These are phyloP conservation scores for Dufourea novaeangliae DNA, from an alignment of 1,140 invertebrate genomes.

Conservation along the genomic window DNA sequence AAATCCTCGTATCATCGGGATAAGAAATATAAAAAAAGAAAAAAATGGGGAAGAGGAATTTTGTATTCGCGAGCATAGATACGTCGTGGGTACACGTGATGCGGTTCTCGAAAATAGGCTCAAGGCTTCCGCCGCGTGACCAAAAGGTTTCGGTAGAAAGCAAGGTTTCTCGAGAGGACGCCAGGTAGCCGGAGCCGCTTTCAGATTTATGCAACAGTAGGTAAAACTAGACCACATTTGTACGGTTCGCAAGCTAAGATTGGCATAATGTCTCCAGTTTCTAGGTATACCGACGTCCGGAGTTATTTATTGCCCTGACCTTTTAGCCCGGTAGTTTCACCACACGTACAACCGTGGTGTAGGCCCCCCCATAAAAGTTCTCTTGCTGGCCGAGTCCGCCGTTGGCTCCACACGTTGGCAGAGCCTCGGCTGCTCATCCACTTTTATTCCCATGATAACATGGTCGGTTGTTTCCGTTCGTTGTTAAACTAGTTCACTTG, in stretches of 20 bases:
- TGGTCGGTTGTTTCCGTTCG: slow-evolving; percentile 12
- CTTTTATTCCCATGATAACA: slow-evolving; percentile 57
- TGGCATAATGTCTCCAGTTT: slow-evolving; percentile 74
- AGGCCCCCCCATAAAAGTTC: slow-evolving; percentile 72
- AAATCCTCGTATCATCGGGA: not conserved
- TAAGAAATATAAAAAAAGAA: not conserved
- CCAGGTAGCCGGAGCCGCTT: slow-evolving; percentile 67
- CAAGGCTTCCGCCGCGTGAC: slow-evolving; percentile 40
- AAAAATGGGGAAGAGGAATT: not conserved
- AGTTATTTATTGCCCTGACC: slow-evolving; percentile 80
- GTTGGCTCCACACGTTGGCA: slow-evolving; percentile 30
- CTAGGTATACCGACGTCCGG: slow-evolving; percentile 70
- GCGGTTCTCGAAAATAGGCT: slow-evolving; percentile 55
- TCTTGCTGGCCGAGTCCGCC: slow-evolving; percentile 52
- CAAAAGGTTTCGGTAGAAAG: slow-evolving; percentile 54
- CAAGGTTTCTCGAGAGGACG: slow-evolving; percentile 64
- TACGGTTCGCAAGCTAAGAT: slow-evolving; percentile 66
- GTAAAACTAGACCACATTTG: slow-evolving; percentile 77
- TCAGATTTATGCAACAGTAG: slow-evolving; percentile 74
- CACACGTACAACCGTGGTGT: slow-evolving; percentile 63
- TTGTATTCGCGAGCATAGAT: not conserved
- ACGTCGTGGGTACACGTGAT: slow-evolving; percentile 36
- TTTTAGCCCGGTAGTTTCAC: slow-evolving; percentile 76
- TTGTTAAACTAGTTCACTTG: not conserved
- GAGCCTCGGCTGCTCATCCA: slow-evolving; percentile 45